These are phyloP conservation scores for Drosophila fungiperda DNA, from an alignment of 2,888 invertebrate genomes.

Conservation along the genomic window DNA sequence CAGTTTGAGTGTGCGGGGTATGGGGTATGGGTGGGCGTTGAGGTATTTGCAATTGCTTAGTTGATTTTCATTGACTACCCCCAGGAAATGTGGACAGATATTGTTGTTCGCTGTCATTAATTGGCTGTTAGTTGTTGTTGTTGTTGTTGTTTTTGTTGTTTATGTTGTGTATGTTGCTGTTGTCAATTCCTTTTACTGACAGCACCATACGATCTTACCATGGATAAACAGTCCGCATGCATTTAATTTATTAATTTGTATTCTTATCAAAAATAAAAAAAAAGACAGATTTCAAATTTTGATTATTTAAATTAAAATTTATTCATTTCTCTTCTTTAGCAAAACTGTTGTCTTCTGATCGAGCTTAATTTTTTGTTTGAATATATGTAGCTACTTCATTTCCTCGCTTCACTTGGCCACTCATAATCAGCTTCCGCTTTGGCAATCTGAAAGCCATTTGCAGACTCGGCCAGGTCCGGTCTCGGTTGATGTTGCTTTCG, in stretches of 20 bases:
- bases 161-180: constrained; percentile 26
- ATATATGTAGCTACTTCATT: constrained; percentile 50
- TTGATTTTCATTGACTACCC: constrained; percentile 77
- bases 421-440: constrained; percentile 63
- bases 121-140: constrained; percentile 65
- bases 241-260: background rate
- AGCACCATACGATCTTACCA: constrained; percentile 43
- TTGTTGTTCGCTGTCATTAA: constrained; percentile 75
- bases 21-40: constrained; percentile 13
- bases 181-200: constrained; percentile 54
- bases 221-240: constrained; percentile 39
- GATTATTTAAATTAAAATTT: no score
- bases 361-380: constrained; percentile 17
- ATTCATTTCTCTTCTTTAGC: background rate
- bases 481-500: constrained; percentile 10
- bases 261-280: background rate
- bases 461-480: constrained; percentile 28
- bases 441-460: constrained; percentile 37
- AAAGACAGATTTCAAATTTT: no score
- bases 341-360: background rate
- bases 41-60: constrained; percentile 74
- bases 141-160: constrained; percentile 56
- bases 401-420: constrained; percentile 51
- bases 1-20: constrained; percentile 4
- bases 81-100: constrained; percentile 64